phyloP scores from a whole-genome alignment of 2,113 vertebrate species.

The Epinephelus cyanopodus region DNA sequence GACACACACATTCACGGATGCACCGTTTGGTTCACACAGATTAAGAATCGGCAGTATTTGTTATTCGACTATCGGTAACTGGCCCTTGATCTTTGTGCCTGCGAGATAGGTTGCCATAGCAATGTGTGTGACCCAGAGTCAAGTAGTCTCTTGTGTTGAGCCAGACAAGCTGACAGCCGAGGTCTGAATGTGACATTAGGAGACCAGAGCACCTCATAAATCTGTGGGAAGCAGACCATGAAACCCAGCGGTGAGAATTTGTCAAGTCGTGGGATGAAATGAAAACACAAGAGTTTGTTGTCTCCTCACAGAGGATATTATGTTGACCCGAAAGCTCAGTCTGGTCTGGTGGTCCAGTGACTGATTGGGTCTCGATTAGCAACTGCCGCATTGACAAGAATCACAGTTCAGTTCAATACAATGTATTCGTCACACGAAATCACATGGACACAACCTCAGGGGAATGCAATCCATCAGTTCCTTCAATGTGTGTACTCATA shows the following conservation, averaged over 20 bases:
- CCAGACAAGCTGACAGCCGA: constrained; percentile 69
- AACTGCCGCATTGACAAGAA: constrained; percentile 23
- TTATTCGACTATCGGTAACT: constrained; percentile 65
- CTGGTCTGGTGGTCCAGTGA: background rate
- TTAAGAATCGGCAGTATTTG: constrained; percentile 60
- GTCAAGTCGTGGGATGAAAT: constrained; percentile 56
- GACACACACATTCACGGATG: constrained; percentile 33
- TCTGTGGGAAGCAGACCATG: constrained; percentile 69
- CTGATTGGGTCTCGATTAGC: constrained; percentile 8
- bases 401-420: background rate
- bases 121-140: constrained; percentile 76
- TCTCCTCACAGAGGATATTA: constrained; percentile 42
- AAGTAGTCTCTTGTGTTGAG: constrained; percentile 73
- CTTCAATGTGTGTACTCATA: no score
- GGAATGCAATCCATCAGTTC: no score
- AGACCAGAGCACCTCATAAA: constrained; percentile 68
- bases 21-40: constrained; percentile 46
- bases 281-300: constrained; percentile 44
- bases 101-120: constrained; percentile 74
- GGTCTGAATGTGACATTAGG: constrained; percentile 69
- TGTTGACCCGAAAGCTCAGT: constrained; percentile 42
- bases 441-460: no score
- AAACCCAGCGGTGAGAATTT: constrained; percentile 68
- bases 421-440: no score
- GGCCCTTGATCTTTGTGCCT: constrained; percentile 64